Base-by-base conservation (phyloP, 1,140 invertebrate genomes). In the Drosophila repleta region DNA sequence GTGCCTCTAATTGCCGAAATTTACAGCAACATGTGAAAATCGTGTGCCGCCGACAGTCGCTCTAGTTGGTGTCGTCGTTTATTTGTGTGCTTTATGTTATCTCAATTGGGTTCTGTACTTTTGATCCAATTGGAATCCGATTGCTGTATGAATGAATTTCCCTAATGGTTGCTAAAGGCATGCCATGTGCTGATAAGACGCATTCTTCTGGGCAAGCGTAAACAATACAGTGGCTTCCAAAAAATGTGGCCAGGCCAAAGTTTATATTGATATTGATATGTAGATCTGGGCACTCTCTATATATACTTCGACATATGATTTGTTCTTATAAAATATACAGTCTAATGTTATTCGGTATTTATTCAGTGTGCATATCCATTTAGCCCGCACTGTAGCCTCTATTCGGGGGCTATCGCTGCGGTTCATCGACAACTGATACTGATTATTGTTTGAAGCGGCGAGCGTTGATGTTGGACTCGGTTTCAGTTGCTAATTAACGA, bases 391-490 rank as follows among this genome's bases (percentile, higher is more conserved):
- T 80, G 55, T 66, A 35, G 29, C 43, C 43, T 48, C 15, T 43
- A 35, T 57, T 70, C 43, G 41, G 74, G 74, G 78, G 67, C 83
- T 88, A 87, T 87, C 82, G 62, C 45, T 18, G 29, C 24, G 57
- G 82, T 82, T 81, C 82, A 87, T 87, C 83, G 70, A 55, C 71
- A 73, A 74, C 64, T 82, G 71, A 78, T 87, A 82, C 66, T 60
- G 43, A 51, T 10, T 72, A 43, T 5, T 49, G 58, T 51, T 49
- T 67, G 35, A 57, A 51, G 46, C 49, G 45, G 21, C 64, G 39
- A 35, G 53, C 15, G 75, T 45, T 66, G 45, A 75, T 68, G 69
- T 66, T 79, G 46, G 55, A 45, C 8, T 70, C 41, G 8, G 32
- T 62, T 71, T 72, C 69, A 76, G 72, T 88, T 67, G 61, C 56